These are phyloP conservation scores for Sesamia inferens DNA, from an alignment of 2,888 invertebrate genomes.

Conservation along the genomic window DNA sequence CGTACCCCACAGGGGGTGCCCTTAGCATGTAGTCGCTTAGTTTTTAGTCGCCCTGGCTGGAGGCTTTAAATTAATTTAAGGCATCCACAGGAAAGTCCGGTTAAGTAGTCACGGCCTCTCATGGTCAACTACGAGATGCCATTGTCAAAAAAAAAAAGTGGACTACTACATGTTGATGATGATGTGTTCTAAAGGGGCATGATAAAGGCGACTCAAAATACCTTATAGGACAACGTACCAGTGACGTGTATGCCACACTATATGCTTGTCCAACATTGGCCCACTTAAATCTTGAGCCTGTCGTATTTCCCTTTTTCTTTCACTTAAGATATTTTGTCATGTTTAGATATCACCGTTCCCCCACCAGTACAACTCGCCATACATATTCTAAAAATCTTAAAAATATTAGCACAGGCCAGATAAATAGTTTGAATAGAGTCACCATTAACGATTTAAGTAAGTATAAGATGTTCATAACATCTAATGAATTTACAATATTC, in stretches of 20 bases:
- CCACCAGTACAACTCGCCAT: constrained; percentile 24
- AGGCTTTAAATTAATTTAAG: too few relatives aligned
- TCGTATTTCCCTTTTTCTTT: too few relatives aligned
- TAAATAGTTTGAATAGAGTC: neutral
- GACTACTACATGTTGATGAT: too few relatives aligned
- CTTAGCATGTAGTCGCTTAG: too few relatives aligned
- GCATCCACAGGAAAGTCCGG: too few relatives aligned
- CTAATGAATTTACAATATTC: neutral
- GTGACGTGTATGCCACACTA: neutral
- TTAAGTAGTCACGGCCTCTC: too few relatives aligned
- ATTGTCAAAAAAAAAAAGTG: too few relatives aligned
- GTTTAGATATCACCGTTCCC: constrained; percentile 36
- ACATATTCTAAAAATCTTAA: constrained; percentile 8
- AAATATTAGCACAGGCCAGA: constrained; percentile 3
- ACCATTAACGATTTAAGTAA: constrained; percentile 1
- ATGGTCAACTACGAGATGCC: too few relatives aligned
- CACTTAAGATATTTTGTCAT: constrained; percentile 6
- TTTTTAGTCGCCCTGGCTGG: too few relatives aligned
- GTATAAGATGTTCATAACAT: neutral
- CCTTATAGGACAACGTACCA: neutral
- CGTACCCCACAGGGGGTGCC: too few relatives aligned
- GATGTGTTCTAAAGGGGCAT: too few relatives aligned
- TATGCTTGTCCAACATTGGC: neutral
- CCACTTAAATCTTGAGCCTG: too few relatives aligned
- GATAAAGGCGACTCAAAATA: neutral